Percentiles rank a stretch among this genome's conserved stretches.
phyloP scores from a whole-genome alignment of 2,113 vertebrate species.

The Brachyistius frenatus region DNA sequence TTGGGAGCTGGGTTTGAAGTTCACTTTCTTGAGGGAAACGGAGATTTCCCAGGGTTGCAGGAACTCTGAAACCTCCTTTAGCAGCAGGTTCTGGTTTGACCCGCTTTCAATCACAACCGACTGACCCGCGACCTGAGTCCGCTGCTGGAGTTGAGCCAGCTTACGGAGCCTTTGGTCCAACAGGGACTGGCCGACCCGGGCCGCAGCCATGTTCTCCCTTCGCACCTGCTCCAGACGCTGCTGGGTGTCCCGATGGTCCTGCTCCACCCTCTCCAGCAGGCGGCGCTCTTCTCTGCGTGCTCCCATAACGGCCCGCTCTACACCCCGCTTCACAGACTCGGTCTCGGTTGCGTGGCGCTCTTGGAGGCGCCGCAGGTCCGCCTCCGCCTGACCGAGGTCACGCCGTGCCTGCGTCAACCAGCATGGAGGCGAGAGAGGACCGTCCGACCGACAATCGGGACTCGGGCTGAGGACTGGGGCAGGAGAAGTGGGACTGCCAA shows the following conservation, averaged over 20 bases:
- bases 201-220: slow-evolving; percentile 78
- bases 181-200: slow-evolving; percentile 72
- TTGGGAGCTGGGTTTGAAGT: slow-evolving; percentile 82
- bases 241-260: slow-evolving; percentile 81
- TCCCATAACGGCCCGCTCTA: slow-evolving; percentile 81
- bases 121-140: slow-evolving; percentile 53
- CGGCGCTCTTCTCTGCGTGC: slow-evolving; percentile 80
- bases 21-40: slow-evolving; percentile 81
- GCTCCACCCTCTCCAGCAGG: slow-evolving; percentile 83
- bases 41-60: slow-evolving; percentile 81
- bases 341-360: slow-evolving; percentile 70
- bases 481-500: slow-evolving; percentile 56
- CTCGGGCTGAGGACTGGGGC: slow-evolving; percentile 18
- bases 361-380: slow-evolving; percentile 71
- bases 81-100: slow-evolving; percentile 58
- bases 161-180: slow-evolving; percentile 75
- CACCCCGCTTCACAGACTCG: slow-evolving; percentile 62
- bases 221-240: slow-evolving; percentile 80
- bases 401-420: slow-evolving; percentile 75
- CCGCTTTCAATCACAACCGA: slow-evolving; percentile 42
- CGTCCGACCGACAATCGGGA: slow-evolving; percentile 43
- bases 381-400: slow-evolving; percentile 76
- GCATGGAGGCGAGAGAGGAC: slow-evolving; percentile 48
- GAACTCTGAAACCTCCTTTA: slow-evolving; percentile 76
- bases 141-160: slow-evolving; percentile 72